Base-by-base conservation (phyloP, 1,140 invertebrate genomes). In the Drosophila funebris region DNA sequence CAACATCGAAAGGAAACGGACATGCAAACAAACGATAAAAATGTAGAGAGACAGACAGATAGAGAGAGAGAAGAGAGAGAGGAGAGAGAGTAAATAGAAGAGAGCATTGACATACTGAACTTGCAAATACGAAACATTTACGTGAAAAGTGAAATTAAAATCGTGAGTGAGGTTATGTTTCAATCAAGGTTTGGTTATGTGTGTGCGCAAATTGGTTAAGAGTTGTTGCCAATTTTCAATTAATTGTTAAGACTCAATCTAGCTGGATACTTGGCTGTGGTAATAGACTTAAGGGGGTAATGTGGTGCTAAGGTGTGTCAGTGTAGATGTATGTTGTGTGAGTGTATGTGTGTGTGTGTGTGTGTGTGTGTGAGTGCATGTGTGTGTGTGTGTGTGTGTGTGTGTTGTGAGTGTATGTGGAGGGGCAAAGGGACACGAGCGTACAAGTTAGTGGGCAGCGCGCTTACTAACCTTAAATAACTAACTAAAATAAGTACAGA, bases 391-490 rank as follows among this genome's bases (percentile, higher is more conserved):
- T 16, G 8, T 58, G 39, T 63, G 54, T 54, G 24, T 46, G 39
- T 64, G 11, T 52, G 33, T 56, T 56, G 29, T 74, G 13, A 18
- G 22, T 13, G 16, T 48, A 46, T 64, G 60, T 60, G 37, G 13
- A 52, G 44, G 37, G 44, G 20, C n/a, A 22, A 9, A 36, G 57
- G 72, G 54, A n/a, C 58, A 71, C 73, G 68, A 72, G 73, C 73
- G 61, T 76, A 76, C 72, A 53, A 53, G 78, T 81, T 77, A 81
- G 69, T 78, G 44, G 64, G 46, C 67, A 74, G 73, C 75, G 79
- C 80, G 81, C 57, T 83, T 83, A 78, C 50, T 73, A 78, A 78
- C 68, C 71, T 71, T 85, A 73, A 68, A 48, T 57, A 69, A 76
- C 62, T 69, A 76, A 81, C 44, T 73, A 67, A 85, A 82, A 67